A percentile compares a stretch with the other conserved stretches of the same genome.
Conservation (phyloP, 2,888 invertebrate species). For the Thera obeliscata region DNA sequence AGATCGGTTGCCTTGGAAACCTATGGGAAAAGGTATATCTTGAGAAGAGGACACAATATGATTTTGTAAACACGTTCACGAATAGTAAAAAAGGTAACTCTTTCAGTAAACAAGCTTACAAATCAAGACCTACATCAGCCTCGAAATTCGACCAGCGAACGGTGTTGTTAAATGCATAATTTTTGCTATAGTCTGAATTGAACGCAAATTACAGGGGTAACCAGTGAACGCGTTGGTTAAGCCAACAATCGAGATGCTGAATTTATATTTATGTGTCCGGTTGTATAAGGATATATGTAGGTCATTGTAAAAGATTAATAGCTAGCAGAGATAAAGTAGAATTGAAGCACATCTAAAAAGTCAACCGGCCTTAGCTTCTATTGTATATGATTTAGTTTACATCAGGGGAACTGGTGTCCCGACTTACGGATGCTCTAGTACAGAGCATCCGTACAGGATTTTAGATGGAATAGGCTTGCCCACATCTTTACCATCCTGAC, state of each 20-base stretch:
- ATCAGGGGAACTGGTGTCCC: too few species aligned
- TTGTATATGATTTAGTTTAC: too few species aligned
- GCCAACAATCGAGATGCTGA: constrained; percentile 55
- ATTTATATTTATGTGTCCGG: constrained; percentile 78
- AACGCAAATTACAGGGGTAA: constrained; percentile 27
- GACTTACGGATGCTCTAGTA: too few species aligned
- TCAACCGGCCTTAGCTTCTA: too few species aligned
- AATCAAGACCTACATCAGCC: neutral
- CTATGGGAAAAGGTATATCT: neutral
- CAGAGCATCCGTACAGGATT: too few species aligned
- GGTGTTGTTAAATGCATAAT: neutral
- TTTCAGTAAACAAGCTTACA: neutral
- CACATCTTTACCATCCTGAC: too few species aligned
- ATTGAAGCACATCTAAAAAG: too few species aligned
- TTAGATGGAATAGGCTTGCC: too few species aligned
- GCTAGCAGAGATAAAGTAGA: neutral
- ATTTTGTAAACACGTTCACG: neutral
- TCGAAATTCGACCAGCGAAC: neutral
- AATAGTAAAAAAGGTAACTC: too few species aligned
- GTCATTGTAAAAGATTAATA: constrained; percentile 13
- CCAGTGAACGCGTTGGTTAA: constrained; percentile 61
- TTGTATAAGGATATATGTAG: constrained; percentile 25
- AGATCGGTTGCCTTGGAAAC: neutral
- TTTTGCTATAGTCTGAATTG: constrained; percentile 23
- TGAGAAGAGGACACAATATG: neutral